A percentile compares a stretch with the other conserved stretches of the same genome.
Conservation (phyloP, 2,113 vertebrate genomes). For the Rhadina sibilatrix region DNA sequence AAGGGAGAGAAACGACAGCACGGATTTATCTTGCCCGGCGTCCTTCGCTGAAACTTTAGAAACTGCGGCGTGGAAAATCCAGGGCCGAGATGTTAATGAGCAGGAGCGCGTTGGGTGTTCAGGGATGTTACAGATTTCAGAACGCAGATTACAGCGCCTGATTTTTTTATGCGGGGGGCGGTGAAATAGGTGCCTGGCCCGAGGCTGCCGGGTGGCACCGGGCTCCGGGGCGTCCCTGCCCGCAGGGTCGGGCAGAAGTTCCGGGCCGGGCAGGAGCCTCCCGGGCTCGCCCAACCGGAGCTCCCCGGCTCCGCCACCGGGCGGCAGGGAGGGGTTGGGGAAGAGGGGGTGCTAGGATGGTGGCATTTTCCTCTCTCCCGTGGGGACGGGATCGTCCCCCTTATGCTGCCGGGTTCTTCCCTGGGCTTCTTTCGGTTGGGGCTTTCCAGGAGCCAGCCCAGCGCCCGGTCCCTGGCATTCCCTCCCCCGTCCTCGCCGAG, state of each 20-base stretch:
- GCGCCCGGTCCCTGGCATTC: neutral
- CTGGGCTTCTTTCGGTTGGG: neutral
- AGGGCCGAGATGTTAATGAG: slow-evolving; percentile 6
- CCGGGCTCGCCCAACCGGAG: neutral
- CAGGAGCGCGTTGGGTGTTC: neutral
- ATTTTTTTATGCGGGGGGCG: neutral
- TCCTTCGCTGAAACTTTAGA: slow-evolving; percentile 33
- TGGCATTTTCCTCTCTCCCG: neutral
- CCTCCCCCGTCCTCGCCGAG: neutral
- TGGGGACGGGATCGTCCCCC: neutral
- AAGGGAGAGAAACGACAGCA: slow-evolving; percentile 42
- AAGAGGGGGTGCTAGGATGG: neutral
- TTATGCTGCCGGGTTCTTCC: neutral
- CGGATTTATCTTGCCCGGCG: slow-evolving; percentile 51
- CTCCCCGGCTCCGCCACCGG: neutral
- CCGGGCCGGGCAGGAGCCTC: neutral
- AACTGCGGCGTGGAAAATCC: slow-evolving; percentile 5
- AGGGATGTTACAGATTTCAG: neutral
- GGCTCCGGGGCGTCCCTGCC: neutral
- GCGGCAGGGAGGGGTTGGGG: neutral
- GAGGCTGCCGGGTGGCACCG: neutral
- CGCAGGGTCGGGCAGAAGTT: neutral
- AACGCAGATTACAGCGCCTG: neutral
- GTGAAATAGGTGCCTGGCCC: neutral
- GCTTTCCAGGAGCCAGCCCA: neutral